Conservation (phyloP, 2,888 invertebrate species). For the Polyploca ridens region DNA sequence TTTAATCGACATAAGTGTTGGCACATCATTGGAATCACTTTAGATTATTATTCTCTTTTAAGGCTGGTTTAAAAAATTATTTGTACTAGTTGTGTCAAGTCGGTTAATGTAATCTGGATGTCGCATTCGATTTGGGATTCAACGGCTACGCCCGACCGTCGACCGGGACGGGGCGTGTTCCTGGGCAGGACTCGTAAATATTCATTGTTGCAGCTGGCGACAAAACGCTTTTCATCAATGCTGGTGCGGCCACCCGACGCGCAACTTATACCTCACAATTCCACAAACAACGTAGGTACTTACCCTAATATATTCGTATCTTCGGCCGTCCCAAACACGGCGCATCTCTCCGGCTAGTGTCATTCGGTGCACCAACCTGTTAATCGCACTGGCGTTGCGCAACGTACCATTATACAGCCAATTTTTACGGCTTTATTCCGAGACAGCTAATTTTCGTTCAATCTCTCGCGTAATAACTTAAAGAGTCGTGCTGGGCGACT, state of each 20-base stretch:
- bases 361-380: constrained; percentile 47
- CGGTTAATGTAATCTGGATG: constrained; percentile 11
- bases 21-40: neutral
- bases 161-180: constrained; percentile 53
- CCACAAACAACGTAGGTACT: constrained; percentile 47
- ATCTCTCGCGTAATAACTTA: constrained; percentile 69
- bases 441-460: constrained; percentile 67
- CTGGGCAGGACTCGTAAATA: constrained; percentile 66
- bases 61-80: too few species aligned
- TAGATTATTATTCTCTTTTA: neutral
- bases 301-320: constrained; percentile 46
- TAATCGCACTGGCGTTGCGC: constrained; percentile 48
- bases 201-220: constrained; percentile 70
- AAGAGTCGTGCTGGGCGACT: constrained; percentile 71
- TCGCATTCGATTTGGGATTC: constrained; percentile 38
- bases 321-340: constrained; percentile 21
- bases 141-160: constrained; percentile 26
- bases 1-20: neutral
- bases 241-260: constrained; percentile 68
- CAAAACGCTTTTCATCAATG: constrained; percentile 70
- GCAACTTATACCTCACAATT: constrained; percentile 65
- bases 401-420: constrained; percentile 46
- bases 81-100: neutral
- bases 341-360: constrained; percentile 30
- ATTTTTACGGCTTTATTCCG: constrained; percentile 61